A percentile compares a stretch with the other conserved stretches of the same genome.
These are phyloP conservation scores for Drosophila hawaiiensis DNA, from an alignment of 2,888 invertebrate genomes.

Conservation along the genomic window DNA sequence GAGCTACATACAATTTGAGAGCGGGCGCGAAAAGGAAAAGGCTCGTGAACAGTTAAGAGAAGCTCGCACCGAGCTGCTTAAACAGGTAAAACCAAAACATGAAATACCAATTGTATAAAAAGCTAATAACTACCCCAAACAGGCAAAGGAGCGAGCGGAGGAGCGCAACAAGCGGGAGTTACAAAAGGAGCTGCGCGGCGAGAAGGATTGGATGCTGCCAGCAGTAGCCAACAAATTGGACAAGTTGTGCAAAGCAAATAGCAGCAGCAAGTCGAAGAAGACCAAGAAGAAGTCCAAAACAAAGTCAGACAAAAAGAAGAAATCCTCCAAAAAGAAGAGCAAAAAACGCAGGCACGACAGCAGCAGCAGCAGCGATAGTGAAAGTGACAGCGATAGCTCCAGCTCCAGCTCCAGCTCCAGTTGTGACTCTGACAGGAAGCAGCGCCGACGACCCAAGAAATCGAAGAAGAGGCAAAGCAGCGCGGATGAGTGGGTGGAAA, in stretches of 20 bases:
- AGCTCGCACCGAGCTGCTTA: slow-evolving; percentile 77
- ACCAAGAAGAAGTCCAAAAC: slow-evolving; percentile 46
- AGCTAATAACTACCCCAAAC: not conserved
- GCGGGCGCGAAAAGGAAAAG: slow-evolving; percentile 79
- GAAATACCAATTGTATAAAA: not conserved
- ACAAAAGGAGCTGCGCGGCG: slow-evolving; percentile 75
- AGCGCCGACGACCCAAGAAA: slow-evolving; percentile 40
- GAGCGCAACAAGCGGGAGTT: slow-evolving; percentile 64
- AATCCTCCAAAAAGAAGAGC: slow-evolving; percentile 61
- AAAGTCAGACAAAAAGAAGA: slow-evolving; percentile 54
- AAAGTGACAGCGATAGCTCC: slow-evolving; percentile 33
- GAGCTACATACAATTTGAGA: slow-evolving; percentile 83
- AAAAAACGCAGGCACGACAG: slow-evolving; percentile 28
- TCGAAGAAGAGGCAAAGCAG: slow-evolving; percentile 21
- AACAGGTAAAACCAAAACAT: slow-evolving; percentile 55
- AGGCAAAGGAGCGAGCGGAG: slow-evolving; percentile 78
- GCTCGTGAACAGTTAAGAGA: slow-evolving; percentile 77
- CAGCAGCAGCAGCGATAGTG: slow-evolving; percentile 39
- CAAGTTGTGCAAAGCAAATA: slow-evolving; percentile 71
- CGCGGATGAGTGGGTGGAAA: slow-evolving; percentile 88
- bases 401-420: slow-evolving; percentile 47
- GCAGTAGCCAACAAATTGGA: slow-evolving; percentile 71
- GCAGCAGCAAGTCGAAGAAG: slow-evolving; percentile 52
- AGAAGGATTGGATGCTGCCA: slow-evolving; percentile 81
- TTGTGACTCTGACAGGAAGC: slow-evolving; percentile 41